Base-by-base conservation (phyloP, 2,797 vertebrate genomes). In the Galago senegalensis region DNA sequence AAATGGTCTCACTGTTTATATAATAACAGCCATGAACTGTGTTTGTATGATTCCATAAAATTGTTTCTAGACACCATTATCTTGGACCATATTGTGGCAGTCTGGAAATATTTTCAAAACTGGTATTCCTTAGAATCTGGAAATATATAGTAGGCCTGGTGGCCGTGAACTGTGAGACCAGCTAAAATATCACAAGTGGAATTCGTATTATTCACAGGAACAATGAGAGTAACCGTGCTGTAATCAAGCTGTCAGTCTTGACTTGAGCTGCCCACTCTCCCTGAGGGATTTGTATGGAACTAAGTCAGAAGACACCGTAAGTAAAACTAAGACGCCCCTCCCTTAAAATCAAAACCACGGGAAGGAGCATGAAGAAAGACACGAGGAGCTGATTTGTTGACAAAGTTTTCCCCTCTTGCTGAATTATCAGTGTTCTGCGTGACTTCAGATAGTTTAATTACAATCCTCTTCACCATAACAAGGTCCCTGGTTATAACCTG, bases 41-140 rank as follows among this genome's bases (percentile, higher is more conserved):
- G 10, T 12, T 87, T 89, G 7, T 25, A 37, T 85, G 23, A 86
- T 88, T 97, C 73, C 75, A 18, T 34, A 65, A 29, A 58, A 29
- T 96, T 97, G 31, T 67, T 75, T 95, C 90, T 40, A 80, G 46
- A 83, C 87, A 63, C 21, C 69, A 61, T 84, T 92, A 65, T 70
- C 46, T 93, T 96, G 58, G 83, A 72, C 25, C 53, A 46, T 67
- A 89, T 34, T 81, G 27, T 2, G 20, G 16, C 21, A 93, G 3
- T 93, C 46, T 94, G 31, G 37, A 95, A 94, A 95, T 96, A 73
- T 91, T 95, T 96, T 96, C 53, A 92, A 95, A 96, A 79, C 18
- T 58, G 29, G 89, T 94, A 73, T 84, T 20, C 18, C 21, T 67
- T 87, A n/a, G 23, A 95, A 96, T 97, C 82, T 89, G 93, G 83